These are phyloP conservation scores for Myotis pilosus DNA, from an alignment of 2,797 vertebrate species.

Conservation along the genomic window DNA sequence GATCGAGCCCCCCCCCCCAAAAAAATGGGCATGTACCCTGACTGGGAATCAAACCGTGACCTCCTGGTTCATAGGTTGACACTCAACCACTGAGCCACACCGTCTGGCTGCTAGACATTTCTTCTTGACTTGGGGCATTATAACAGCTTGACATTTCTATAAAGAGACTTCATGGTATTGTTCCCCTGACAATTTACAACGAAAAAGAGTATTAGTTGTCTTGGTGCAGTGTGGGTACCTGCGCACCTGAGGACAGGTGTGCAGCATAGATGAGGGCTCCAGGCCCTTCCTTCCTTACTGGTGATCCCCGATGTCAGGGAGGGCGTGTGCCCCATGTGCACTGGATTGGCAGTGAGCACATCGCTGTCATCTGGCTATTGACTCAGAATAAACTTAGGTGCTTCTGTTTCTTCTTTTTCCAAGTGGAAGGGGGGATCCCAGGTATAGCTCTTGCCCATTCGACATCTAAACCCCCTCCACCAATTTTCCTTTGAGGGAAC, in stretches of 20 bases:
- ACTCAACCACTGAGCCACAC: too few relatives aligned
- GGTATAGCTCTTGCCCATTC: background rate
- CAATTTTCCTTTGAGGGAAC: background rate
- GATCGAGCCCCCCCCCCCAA: too few relatives aligned
- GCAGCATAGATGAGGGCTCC: background rate
- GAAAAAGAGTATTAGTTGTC: background rate
- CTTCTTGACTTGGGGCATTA: background rate
- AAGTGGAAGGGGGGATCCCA: background rate
- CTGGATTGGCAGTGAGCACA: background rate
- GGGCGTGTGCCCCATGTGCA: fast-evolving
- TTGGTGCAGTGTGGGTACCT: background rate
- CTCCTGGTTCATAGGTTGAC: too few relatives aligned
- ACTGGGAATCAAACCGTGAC: too few relatives aligned
- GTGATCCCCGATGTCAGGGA: background rate
- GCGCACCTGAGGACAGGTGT: background rate
- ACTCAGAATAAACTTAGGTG: background rate
- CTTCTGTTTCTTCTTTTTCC: background rate
- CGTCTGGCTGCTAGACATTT: background rate
- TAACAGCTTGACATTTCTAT: background rate
- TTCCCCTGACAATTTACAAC: background rate
- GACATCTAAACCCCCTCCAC: background rate
- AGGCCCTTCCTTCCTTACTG: background rate
- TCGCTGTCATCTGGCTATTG: background rate
- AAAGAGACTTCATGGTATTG: background rate
- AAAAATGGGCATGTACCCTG: too few relatives aligned